Evolutionary conservation across 2,888 invertebrate genomes (phyloP), one percentile per base, ranked within the genome.

Genomic region (Biston betularia): DNA sequence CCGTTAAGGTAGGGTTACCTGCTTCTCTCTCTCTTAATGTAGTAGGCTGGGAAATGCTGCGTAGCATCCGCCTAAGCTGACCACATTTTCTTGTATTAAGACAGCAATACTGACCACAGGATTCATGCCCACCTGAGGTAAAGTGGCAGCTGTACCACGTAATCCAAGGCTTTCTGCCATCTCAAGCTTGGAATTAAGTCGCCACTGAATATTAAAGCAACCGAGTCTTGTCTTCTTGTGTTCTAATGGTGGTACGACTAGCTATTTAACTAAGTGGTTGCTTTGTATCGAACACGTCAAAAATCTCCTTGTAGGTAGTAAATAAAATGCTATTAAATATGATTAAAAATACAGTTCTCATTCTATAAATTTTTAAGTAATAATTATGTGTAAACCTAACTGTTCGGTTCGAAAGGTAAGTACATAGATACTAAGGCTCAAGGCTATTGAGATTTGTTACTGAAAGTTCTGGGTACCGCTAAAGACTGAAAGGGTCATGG

Each of bases 111-210:
- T 74, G 74, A 81, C 82, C 82, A 70, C 81, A 76, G 65, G 59
- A 63, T 56, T 57, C 75, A 72, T 72, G 74, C 75, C 74, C 75
- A 77, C 79, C 81, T 79, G 80, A 75, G 80, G 70, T 75, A 64
- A 65, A 50, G 62, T 69, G 45, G 45, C 74, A 70, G 72, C 78
- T 79, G 80, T 72, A 72, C 74, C 74, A 72, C 75, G 74, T 79
- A 78, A 77, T 74, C 77, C 70, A 72, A 64, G 74, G 72, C 75
- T 76, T 75, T 66, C 68, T 72, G 65, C 62, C 72, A 61, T 72
- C 56, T 62, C 65, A 60, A 73, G 69, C 70, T 68, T 67, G 66
- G 56, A 71, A 66, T 71, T 61, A 63, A 67, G 63, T 63, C 46
- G 45, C 48, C 33, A n/a, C 55, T 63, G 57, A 63, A 68, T 68